Percentiles rank a stretch among this genome's conserved stretches.
Conservation (phyloP, 2,113 vertebrate genomes). For the Oreotrochilus melanogaster region DNA sequence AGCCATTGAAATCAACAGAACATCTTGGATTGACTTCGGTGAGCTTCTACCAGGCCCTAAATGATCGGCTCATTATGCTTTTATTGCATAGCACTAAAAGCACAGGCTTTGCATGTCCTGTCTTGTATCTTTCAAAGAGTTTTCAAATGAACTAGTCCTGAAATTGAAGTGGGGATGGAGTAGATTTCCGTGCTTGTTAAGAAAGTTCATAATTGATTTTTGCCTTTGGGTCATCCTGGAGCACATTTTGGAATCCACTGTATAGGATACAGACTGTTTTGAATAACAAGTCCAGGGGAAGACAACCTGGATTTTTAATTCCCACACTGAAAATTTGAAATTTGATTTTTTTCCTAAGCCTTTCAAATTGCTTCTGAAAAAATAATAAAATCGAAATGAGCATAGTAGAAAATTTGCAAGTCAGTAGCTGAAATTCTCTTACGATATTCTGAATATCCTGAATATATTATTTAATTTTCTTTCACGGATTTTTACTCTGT, state of each 20-base stretch:
- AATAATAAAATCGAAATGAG: not conserved
- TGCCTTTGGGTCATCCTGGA: not conserved
- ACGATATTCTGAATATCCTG: not conserved
- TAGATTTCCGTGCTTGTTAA: conserved; percentile 6
- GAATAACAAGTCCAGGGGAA: not conserved
- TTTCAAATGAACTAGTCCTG: not conserved
- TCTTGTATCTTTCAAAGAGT: not conserved
- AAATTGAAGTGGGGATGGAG: not conserved
- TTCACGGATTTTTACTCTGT: conserved; percentile 41
- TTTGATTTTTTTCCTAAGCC: not conserved
- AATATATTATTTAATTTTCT: not conserved
- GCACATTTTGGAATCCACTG: not conserved
- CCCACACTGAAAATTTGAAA: not conserved
- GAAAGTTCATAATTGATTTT: not conserved
- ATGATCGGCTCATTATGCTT: conserved; percentile 18
- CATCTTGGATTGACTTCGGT: not conserved
- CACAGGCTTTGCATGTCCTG: conserved; percentile 11
- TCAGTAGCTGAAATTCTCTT: not conserved
- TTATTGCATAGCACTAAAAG: conserved; percentile 20
- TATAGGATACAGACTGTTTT: not conserved
- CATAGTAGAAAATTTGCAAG: not conserved
- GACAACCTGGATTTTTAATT: not conserved
- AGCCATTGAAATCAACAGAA: conserved; percentile 9
- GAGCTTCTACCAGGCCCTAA: conserved; percentile 26
- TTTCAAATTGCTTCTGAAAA: not conserved